A percentile compares a stretch with the other conserved stretches of the same genome.
Evolutionary conservation across 2,113 vertebrate genomes (phyloP).

Genomic region (Oceanodroma tethys): DNA sequence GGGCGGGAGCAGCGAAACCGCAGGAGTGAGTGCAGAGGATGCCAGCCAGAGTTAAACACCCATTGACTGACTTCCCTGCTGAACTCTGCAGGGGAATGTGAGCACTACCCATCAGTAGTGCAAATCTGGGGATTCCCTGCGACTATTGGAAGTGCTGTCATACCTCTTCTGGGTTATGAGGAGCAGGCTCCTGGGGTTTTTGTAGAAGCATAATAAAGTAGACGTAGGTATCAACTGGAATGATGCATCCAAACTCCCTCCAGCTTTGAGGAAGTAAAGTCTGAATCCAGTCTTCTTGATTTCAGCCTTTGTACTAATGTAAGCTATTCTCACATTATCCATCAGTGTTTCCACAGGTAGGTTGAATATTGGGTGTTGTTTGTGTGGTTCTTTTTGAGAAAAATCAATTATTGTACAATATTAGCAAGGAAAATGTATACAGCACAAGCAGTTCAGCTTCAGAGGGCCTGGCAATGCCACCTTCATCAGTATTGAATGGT

Average conservation of each 20-base stretch:
- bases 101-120: not conserved
- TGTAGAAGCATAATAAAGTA: not conserved
- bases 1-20: not conserved
- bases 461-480: not conserved
- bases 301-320: not conserved
- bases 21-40: conserved; percentile 1
- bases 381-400: not conserved
- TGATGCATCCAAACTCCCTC: not conserved
- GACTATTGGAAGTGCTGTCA: not conserved
- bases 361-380: not conserved
- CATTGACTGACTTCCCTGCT: not conserved
- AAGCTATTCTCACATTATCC: not conserved
- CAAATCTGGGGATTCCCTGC: not conserved
- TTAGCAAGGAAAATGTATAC: not conserved
- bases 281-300: not conserved
- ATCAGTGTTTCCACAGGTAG: not conserved
- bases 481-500: not conserved
- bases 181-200: not conserved
- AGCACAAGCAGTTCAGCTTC: not conserved
- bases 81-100: not conserved
- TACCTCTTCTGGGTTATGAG: not conserved
- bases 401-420: not conserved
- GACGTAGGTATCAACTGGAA: not conserved
- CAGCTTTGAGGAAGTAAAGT: not conserved
- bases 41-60: conserved; percentile 37